Evolutionary conservation across 2,888 invertebrate species (phyloP).

Genomic region (Leptogaster cylindrica): DNA sequence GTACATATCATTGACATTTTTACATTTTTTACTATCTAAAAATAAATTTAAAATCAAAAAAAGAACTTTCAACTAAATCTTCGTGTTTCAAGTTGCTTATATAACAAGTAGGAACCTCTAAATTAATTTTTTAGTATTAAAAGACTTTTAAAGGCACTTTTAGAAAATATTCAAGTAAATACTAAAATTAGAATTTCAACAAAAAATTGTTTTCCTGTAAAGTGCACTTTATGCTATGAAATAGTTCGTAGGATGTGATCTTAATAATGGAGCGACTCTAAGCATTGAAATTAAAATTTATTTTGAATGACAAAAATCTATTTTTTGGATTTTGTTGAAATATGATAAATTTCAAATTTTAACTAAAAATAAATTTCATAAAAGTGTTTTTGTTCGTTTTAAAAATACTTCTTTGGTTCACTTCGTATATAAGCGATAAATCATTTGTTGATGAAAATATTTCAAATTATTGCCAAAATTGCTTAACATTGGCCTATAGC

Average conservation of each 20-base stretch:
- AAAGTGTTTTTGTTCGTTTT: constrained; percentile 1
- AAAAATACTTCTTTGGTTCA: neutral
- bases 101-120: constrained; percentile 9
- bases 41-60: constrained; percentile 20
- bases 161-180: constrained; percentile 7
- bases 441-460: neutral
- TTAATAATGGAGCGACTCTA: no score
- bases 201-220: constrained; percentile 35
- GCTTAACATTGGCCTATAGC: constrained; percentile 8
- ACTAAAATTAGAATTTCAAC: constrained; percentile 11
- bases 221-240: constrained; percentile 46
- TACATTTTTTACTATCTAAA: constrained; percentile 37
- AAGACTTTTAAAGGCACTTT: constrained; percentile 31
- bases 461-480: constrained; percentile 12
- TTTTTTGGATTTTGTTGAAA: no score
- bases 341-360: no score
- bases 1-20: constrained; percentile 40
- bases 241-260: no score
- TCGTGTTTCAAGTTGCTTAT: constrained; percentile 11
- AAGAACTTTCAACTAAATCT: constrained; percentile 13
- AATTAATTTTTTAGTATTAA: constrained; percentile 17
- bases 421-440: constrained; percentile 12
- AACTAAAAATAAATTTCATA: no score
- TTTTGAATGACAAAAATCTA: no score
- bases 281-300: no score